Evolutionary conservation across 2,113 vertebrate species (phyloP).

Genomic region (Chionomys nivalis): DNA sequence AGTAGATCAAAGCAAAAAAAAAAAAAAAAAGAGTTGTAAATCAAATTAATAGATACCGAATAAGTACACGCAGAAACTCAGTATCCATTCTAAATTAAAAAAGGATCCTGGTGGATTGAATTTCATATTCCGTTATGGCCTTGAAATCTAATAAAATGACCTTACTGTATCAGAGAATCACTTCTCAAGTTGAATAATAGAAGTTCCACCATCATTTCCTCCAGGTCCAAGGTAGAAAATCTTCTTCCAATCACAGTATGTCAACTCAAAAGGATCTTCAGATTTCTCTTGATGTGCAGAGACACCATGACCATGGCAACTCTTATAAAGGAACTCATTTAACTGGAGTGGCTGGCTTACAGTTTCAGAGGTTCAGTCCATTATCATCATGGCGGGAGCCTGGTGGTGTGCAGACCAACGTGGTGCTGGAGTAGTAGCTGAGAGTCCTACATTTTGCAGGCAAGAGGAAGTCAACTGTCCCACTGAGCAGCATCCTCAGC

Average conservation of each 20-base stretch:
- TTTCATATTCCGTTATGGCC: background rate
- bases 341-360: background rate
- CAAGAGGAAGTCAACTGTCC: background rate
- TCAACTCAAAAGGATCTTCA: background rate
- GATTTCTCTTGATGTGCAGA: background rate
- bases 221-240: background rate
- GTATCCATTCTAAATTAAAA: background rate
- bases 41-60: background rate
- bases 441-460: background rate
- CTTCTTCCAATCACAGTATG: background rate
- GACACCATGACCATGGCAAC: background rate
- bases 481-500: background rate
- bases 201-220: background rate
- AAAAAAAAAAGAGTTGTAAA: background rate
- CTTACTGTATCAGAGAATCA: background rate
- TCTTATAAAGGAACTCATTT: background rate
- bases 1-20: background rate
- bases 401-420: background rate
- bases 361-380: background rate
- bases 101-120: background rate
- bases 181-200: background rate
- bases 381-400: background rate
- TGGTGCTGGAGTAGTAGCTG: background rate
- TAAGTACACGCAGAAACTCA: background rate
- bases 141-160: background rate